Base-by-base conservation (phyloP, 2,888 invertebrate genomes). In the Orthosia gracilis region DNA sequence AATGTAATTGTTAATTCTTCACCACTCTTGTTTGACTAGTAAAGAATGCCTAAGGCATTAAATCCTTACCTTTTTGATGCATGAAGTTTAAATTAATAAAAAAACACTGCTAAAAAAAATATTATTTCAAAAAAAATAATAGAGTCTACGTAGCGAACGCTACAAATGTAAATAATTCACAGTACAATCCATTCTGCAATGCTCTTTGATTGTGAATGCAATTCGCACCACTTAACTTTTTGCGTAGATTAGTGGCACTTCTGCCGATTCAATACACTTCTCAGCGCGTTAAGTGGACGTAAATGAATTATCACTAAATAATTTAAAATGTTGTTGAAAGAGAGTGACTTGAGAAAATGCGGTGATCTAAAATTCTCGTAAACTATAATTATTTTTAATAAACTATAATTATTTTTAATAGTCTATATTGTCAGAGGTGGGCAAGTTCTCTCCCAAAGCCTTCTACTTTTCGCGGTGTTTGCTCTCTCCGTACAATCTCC, bases 141-240 rank as follows among this genome's bases (percentile, higher is more conserved):
- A 47, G 15, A 57, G 57, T 45, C 26, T 2, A 54, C 47, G n/a
- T 13, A 18, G 1, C 9, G 45, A 52, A 63, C 49, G 75, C 50
- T 47, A 21, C 21, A 70, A 21, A n/a, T 15, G 31, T 52, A 47
- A 47, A 78, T 70, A 47, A 68, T 64, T 67, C 59, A 76, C 55
- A 40, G 26, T 12, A 47, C 71, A 64, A 71, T 69, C 67, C 72
- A 68, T 79, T 79, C 73, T 5, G 17, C 63, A 71, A 78, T 58
- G 73, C 67, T 72, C 66, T 79, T 73, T 71, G 68, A 76, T 76
- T 78, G 61, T 62, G 57, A 71, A 70, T 54, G 75, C 76, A 76
- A 61, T 55, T 54, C 62, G 69, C 52, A 52, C 63, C 61, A 85
- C 79, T 82, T 69, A 49, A 58, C 57, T 68, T 70, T 78, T 71